These are phyloP conservation scores for Scelioninae gen. 2 DNA, from an alignment of 2,888 invertebrate genomes.

Conservation along the genomic window DNA sequence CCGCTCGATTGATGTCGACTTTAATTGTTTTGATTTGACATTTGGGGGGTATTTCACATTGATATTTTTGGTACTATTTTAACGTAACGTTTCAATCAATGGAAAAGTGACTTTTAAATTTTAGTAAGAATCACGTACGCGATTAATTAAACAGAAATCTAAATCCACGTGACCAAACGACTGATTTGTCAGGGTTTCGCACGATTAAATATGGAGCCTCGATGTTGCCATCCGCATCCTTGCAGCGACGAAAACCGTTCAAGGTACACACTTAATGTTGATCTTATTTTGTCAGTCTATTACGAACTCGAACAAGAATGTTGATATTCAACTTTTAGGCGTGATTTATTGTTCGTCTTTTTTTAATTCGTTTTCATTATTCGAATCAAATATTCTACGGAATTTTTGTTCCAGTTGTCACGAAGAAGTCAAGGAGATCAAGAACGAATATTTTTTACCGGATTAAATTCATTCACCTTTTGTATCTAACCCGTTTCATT, in stretches of 20 bases:
- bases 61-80: neutral
- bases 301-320: constrained; percentile 15
- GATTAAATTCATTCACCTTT: no score
- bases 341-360: constrained; percentile 1
- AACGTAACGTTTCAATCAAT: neutral
- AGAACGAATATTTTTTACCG: no score
- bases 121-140: neutral
- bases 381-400: no score
- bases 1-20: no score
- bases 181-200: neutral
- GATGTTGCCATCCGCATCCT: constrained; percentile 27
- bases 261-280: constrained; percentile 31
- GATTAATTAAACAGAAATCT: neutral
- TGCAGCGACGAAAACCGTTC: constrained; percentile 22
- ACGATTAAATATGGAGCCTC: constrained; percentile 32
- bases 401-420: no score
- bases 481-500: no score
- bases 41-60: neutral
- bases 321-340: constrained; percentile 4
- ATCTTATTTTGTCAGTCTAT: constrained; percentile 32
- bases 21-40: constrained; percentile 1
- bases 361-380: no score
- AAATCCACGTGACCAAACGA: neutral
- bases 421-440: neutral
- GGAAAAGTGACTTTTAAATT: neutral